Percentiles rank a stretch among this genome's conserved stretches.
Conservation (phyloP, 2,797 vertebrate genomes). For the Ctenopoma kingsleyae region DNA sequence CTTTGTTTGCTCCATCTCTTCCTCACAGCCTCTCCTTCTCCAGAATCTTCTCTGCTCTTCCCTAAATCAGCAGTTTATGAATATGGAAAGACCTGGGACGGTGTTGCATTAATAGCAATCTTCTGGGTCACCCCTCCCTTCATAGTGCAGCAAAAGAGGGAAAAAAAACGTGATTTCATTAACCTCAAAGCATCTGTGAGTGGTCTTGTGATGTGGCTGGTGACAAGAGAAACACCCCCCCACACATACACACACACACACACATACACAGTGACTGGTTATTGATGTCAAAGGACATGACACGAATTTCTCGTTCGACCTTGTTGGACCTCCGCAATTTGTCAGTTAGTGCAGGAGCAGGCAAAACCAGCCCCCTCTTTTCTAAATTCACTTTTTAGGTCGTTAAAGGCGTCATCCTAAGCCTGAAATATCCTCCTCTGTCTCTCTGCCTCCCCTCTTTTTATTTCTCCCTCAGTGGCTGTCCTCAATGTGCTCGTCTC, state of each 20-base stretch:
- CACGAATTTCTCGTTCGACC: conserved; percentile 47
- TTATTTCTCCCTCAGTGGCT: conserved; percentile 63
- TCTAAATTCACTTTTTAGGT: conserved; percentile 75
- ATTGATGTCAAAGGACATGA: conserved; percentile 4
- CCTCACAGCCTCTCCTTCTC: conserved; percentile 17
- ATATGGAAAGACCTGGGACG: conserved; percentile 59
- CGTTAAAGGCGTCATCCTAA: conserved; percentile 57
- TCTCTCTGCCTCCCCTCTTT: conserved; percentile 17
- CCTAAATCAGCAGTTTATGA: conserved; percentile 62
- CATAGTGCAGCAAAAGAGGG: conserved; percentile 2
- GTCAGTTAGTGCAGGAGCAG: conserved; percentile 1
- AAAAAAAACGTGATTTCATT: conserved; percentile 46
- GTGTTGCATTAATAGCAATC: conserved; percentile 63
- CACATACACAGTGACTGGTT: conserved; percentile 15
- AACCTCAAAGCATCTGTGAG: conserved; percentile 45
- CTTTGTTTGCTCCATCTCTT: conserved; percentile 18
- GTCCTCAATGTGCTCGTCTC: conserved; percentile 73
- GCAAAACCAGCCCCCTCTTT: conserved; percentile 7
- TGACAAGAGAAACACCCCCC: conserved; percentile 7
- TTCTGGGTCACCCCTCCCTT: conserved; percentile 68
- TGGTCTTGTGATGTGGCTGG: conserved; percentile 49
- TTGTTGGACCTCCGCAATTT: conserved; percentile 34
- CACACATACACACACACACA: not conserved
- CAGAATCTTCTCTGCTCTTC: conserved; percentile 17
- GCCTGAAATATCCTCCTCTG: conserved; percentile 72